Percentiles rank a stretch among this genome's conserved stretches.
Conservation (phyloP, 2,888 invertebrate species). For the Poecilobothrus nobilitatus region DNA sequence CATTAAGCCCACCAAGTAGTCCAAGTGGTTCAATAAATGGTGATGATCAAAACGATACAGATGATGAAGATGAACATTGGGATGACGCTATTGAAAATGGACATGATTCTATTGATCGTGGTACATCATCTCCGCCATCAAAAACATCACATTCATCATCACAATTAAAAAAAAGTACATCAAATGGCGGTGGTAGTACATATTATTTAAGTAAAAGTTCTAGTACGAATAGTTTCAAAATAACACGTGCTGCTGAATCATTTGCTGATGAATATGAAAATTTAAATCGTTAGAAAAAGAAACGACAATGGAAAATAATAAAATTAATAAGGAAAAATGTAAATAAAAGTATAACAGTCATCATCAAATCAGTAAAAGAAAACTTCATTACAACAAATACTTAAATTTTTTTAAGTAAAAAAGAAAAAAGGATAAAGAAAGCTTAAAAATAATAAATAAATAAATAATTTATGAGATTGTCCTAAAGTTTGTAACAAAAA, state of each 20-base stretch:
- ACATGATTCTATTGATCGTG: neutral
- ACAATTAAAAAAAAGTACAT: neutral
- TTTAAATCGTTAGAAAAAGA: too few relatives aligned
- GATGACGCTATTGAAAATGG: slow-evolving; percentile 9
- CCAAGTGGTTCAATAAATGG: slow-evolving; percentile 47
- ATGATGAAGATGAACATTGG: slow-evolving; percentile 28
- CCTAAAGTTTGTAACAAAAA: too few relatives aligned
- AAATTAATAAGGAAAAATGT: too few relatives aligned
- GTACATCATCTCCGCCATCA: slow-evolving; percentile 4
- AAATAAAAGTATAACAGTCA: too few relatives aligned
- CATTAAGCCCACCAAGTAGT: slow-evolving; percentile 79
- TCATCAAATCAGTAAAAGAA: too few relatives aligned
- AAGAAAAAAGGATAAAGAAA: too few relatives aligned
- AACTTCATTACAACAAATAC: too few relatives aligned
- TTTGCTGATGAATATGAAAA: slow-evolving; percentile 10
- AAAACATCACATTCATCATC: slow-evolving; percentile 1
- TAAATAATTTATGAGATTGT: too few relatives aligned
- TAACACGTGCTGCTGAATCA: slow-evolving; percentile 9
- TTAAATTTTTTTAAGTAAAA: too few relatives aligned
- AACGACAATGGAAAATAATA: too few relatives aligned
- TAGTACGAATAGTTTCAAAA: neutral
- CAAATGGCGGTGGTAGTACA: neutral
- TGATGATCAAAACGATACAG: slow-evolving; percentile 35
- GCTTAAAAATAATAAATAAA: too few relatives aligned
- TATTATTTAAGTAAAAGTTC: neutral